Evolutionary conservation across 2,113 vertebrate species (phyloP).

Genomic region (Bucco capensis): DNA sequence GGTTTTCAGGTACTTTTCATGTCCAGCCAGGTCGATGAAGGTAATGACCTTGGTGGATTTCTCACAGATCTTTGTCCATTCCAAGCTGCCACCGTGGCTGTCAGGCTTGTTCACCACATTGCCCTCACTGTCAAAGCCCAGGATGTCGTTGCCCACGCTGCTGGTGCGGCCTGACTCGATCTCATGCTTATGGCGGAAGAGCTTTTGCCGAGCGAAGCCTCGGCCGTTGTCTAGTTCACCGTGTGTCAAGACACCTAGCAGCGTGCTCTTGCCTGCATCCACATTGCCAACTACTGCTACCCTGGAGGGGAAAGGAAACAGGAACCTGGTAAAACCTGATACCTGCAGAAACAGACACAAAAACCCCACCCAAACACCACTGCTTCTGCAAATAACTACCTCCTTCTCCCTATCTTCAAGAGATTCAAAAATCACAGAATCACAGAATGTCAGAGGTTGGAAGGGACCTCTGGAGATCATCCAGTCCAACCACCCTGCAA

Average conservation of each 20-base stretch:
- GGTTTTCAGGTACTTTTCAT: slow-evolving; percentile 98
- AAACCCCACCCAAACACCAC: background rate
- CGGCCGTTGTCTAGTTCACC: slow-evolving; percentile 96
- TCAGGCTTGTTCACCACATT: slow-evolving; percentile 97
- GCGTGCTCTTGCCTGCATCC: slow-evolving; percentile 94
- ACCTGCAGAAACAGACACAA: background rate
- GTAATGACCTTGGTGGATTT: slow-evolving; percentile 98
- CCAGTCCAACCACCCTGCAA: too few relatives aligned
- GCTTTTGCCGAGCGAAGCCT: slow-evolving; percentile 96
- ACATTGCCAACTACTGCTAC: slow-evolving; percentile 98
- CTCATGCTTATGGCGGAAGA: slow-evolving; percentile 97
- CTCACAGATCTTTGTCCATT: slow-evolving; percentile 99
- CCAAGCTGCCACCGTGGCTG: slow-evolving; percentile 93
- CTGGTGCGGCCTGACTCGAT: slow-evolving; percentile 97
- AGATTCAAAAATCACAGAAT: background rate
- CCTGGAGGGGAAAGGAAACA: slow-evolving; percentile 65
- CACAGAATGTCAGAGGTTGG: too few relatives aligned
- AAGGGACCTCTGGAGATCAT: too few relatives aligned
- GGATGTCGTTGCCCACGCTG: slow-evolving; percentile 97
- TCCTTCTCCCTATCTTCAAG: background rate
- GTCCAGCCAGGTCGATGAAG: slow-evolving; percentile 96
- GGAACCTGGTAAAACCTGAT: background rate
- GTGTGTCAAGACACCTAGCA: slow-evolving; percentile 92
- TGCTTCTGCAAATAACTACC: background rate
- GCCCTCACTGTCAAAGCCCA: slow-evolving; percentile 95